These are phyloP conservation scores for Narcine bancroftii DNA, from an alignment of 2,113 vertebrate genomes.

Conservation along the genomic window DNA sequence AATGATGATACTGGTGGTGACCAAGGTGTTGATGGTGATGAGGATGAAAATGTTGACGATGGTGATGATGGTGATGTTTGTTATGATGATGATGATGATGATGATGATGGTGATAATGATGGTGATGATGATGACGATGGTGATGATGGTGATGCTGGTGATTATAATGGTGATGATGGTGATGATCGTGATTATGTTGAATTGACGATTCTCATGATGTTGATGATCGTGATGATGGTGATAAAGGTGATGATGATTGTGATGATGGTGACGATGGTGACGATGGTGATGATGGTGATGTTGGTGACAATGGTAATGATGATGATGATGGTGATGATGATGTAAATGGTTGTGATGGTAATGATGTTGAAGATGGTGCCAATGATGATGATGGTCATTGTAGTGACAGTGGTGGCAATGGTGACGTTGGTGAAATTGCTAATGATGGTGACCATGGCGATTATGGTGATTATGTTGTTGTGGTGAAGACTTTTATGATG, in stretches of 20 bases:
- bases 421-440: background rate
- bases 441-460: too few relatives aligned
- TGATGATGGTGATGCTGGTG: constrained; percentile 27
- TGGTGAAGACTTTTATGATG: too few relatives aligned
- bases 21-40: too few relatives aligned
- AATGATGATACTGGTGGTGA: too few relatives aligned
- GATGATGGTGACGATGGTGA: background rate
- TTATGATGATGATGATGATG: constrained; percentile 1
- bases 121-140: constrained; percentile 1
- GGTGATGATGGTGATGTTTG: constrained; percentile 15
- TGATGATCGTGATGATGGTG: background rate
- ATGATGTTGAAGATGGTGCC: too few relatives aligned
- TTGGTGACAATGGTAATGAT: background rate
- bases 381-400: background rate
- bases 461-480: too few relatives aligned
- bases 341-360: constrained; percentile 9
- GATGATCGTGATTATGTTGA: background rate
- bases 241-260: background rate
- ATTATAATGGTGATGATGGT: constrained; percentile 16
- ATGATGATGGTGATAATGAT: background rate
- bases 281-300: background rate
- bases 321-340: constrained; percentile 5
- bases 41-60: background rate
- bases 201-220: background rate
- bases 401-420: background rate